Evolutionary conservation across 1,140 invertebrate genomes (phyloP).

Genomic region (Vanessa tameamea): DNA sequence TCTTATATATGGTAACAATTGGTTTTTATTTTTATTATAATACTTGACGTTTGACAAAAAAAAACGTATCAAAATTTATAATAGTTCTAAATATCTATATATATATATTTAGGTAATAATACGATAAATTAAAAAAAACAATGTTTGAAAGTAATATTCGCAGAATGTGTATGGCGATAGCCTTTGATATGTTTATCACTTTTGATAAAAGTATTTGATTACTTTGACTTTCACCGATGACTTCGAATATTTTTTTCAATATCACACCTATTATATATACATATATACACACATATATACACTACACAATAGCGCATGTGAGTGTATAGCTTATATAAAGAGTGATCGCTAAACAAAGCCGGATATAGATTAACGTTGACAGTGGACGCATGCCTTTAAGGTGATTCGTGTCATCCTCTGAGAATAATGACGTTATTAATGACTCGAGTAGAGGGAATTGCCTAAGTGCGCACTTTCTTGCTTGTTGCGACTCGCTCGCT

Average conservation of each 20-base stretch:
- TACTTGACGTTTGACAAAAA: neutral
- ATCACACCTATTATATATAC: neutral
- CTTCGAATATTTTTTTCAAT: constrained; percentile 6
- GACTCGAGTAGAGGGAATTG: constrained; percentile 36
- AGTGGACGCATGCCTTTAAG: constrained; percentile 17
- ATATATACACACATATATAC: neutral
- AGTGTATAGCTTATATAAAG: neutral
- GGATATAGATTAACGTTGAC: neutral
- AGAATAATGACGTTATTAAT: constrained; percentile 39
- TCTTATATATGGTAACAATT: no score
- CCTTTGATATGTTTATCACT: constrained; percentile 29
- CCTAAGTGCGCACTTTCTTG: constrained; percentile 41
- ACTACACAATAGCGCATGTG: neutral
- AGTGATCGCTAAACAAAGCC: neutral
- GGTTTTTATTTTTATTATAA: no score
- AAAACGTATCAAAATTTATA: neutral
- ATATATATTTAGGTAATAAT: neutral
- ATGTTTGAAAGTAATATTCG: neutral
- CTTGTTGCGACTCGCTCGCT: constrained; percentile 21
- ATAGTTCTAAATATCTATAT: neutral
- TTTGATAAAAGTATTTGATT: constrained; percentile 32
- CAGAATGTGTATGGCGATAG: constrained; percentile 18
- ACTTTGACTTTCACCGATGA: constrained; percentile 29
- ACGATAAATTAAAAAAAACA: neutral
- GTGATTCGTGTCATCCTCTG: constrained; percentile 38